A percentile compares a stretch with the other conserved stretches of the same genome.
These are phyloP conservation scores for Mus caroli DNA, from an alignment of 2,797 vertebrate species.

Conservation along the genomic window DNA sequence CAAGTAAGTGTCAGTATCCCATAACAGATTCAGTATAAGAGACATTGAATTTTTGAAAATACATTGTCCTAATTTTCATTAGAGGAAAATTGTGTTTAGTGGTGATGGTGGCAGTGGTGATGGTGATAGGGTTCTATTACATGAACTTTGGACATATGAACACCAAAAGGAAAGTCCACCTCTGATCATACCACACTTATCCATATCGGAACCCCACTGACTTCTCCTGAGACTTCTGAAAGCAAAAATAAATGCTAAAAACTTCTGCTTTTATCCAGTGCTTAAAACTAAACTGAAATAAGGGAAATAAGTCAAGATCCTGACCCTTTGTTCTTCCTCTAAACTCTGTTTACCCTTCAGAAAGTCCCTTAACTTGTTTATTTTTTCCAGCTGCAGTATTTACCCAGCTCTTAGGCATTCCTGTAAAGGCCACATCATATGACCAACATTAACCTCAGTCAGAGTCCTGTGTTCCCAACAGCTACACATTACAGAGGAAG, in stretches of 20 bases:
- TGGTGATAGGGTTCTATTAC: background rate
- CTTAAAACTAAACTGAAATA: slow-evolving; percentile 59
- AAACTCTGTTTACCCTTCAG: background rate
- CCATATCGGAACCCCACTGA: background rate
- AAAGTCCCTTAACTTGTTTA: slow-evolving; percentile 65
- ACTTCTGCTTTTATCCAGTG: background rate
- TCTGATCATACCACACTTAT: too few relatives aligned
- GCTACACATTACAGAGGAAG: background rate
- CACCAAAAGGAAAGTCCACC: background rate
- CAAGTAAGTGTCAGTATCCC: background rate
- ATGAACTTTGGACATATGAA: background rate
- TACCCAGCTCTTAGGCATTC: background rate
- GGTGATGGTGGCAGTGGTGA: fast-evolving
- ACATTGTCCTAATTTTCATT: slow-evolving; percentile 9
- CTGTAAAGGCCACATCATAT: background rate
- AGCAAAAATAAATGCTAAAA: slow-evolving; percentile 25
- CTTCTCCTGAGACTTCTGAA: background rate
- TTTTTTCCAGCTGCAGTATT: slow-evolving; percentile 51
- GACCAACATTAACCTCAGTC: background rate
- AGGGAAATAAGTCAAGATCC: background rate
- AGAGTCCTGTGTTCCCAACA: background rate
- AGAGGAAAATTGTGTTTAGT: background rate
- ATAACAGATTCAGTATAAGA: background rate
- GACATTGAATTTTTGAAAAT: slow-evolving; percentile 50
- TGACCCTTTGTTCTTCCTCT: background rate